Base-by-base conservation (phyloP, 2,797 vertebrate genomes). In the Acanthurus lineatus region DNA sequence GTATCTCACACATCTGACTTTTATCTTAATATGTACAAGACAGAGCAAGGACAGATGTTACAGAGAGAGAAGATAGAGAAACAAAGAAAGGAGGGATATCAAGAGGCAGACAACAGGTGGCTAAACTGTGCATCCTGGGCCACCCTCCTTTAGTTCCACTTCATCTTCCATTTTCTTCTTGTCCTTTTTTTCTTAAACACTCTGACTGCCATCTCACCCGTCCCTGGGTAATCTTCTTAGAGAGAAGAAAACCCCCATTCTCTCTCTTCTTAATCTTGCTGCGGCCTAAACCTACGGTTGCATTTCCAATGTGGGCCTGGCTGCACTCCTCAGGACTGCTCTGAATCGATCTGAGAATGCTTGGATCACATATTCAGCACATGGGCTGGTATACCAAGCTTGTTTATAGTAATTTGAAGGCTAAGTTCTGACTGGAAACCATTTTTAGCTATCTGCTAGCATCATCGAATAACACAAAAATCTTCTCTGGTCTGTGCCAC, bases 161-260 rank as follows among this genome's bases (percentile, higher is more conserved):
- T 93, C 89, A 91, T 93, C 92, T 92, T 93, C 88, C 82, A 85
- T 94, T 92, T 93, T 94, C 87, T 84, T 91, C 88, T 85, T 84
- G 83, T 92, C 87, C 88, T 69, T 86, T 89, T 90, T 86, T 89
- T 78, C 92, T 93, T 90, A 90, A 94, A 89, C 86, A 87, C 89
- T 88, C 91, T 85, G 83, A 86, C 92, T 93, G 93, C 90, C 92
- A 94, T 92, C 92, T 89, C 81, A 84, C 91, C 93, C 92, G 90
- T 93, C 92, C 90, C 87, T 17, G 89, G 88, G 81, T 95, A 96
- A 95, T 95, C 95, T 94, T 92, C 94, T 96, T 95, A 95, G 85
- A 79, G 86, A 86, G 86, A 93, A 92, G 90, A 92, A 94, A 93
- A 90, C 81, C 88, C 76, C 93, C 80, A 88, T 89, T 93, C 89